A percentile compares a stretch with the other conserved stretches of the same genome.
Conservation (phyloP, 2,113 vertebrate genomes). For the Myotis brandtii region DNA sequence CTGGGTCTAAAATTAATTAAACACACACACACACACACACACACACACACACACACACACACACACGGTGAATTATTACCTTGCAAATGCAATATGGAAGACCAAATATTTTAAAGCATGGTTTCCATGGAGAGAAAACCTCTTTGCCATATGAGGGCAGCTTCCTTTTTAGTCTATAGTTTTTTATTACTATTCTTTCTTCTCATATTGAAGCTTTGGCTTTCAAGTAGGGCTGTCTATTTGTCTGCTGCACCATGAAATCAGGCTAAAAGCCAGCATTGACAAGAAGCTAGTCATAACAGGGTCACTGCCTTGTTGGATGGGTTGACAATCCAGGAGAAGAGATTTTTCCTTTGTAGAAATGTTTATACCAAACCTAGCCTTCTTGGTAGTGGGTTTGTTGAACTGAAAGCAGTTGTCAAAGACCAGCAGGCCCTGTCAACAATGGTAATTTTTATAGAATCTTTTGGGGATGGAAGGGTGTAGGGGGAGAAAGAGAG, state of each 20-base stretch:
- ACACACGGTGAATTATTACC: neutral
- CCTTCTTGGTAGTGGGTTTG: constrained; percentile 14
- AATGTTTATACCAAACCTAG: neutral
- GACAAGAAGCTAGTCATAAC: neutral
- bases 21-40: neutral
- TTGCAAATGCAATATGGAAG: neutral
- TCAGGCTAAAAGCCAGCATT: constrained; percentile 3
- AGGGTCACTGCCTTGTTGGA: neutral
- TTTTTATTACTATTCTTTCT: neutral
- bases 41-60: no score
- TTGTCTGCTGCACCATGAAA: neutral
- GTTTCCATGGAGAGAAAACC: neutral
- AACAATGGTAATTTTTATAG: constrained; percentile 33
- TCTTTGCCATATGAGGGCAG: neutral
- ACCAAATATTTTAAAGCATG: neutral
- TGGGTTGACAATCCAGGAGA: neutral
- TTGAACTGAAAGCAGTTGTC: constrained; percentile 33
- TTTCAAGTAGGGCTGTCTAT: neutral
- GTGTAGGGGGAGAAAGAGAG: neutral
- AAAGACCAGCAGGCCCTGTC: neutral
- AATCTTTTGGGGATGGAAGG: neutral
- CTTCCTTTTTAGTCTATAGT: neutral
- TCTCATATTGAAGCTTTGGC: neutral
- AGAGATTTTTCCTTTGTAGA: neutral
- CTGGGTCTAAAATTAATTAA: neutral